These are phyloP conservation scores for Plutella xylostella DNA, from an alignment of 2,888 invertebrate species.

Conservation along the genomic window DNA sequence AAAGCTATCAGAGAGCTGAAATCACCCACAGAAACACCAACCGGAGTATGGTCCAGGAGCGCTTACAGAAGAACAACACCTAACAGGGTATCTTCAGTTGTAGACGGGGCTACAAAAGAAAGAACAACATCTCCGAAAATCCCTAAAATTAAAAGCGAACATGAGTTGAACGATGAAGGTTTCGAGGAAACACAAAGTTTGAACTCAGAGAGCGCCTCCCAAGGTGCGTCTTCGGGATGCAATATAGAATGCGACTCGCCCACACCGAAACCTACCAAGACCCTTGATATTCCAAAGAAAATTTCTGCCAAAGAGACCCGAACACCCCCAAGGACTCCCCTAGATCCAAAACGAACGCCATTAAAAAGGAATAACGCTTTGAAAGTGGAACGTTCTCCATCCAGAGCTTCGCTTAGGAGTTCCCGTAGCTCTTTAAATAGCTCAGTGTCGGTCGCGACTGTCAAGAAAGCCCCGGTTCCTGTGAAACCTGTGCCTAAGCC, in stretches of 20 bases:
- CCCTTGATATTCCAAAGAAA: slow-evolving; percentile 56
- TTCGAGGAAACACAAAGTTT: slow-evolving; percentile 92
- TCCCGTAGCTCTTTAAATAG: slow-evolving; percentile 88
- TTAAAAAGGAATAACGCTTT: slow-evolving; percentile 48
- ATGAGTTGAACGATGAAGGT: slow-evolving; percentile 88
- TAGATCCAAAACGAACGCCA: slow-evolving; percentile 42
- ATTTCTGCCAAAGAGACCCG: slow-evolving; percentile 61
- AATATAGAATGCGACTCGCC: slow-evolving; percentile 74
- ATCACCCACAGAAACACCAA: slow-evolving; percentile 71
- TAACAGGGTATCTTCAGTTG: slow-evolving; percentile 10
- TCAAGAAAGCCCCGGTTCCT: slow-evolving; percentile 74
- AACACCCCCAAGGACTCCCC: slow-evolving; percentile 45
- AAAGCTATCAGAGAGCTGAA: slow-evolving; percentile 75
- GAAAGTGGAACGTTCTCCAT: slow-evolving; percentile 81
- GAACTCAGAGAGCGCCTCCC: slow-evolving; percentile 87
- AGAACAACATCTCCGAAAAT: slow-evolving; percentile 57
- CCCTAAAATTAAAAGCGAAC: slow-evolving; percentile 70
- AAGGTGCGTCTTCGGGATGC: slow-evolving; percentile 83
- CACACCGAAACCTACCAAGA: slow-evolving; percentile 51
- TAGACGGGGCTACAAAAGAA: slow-evolving; percentile 29
- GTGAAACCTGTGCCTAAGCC: slow-evolving; percentile 57
- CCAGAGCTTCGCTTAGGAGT: slow-evolving; percentile 82
- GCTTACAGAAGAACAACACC: slow-evolving; percentile 44
- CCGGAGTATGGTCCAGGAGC: slow-evolving; percentile 71
- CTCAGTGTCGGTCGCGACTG: slow-evolving; percentile 83